Percentiles rank a stretch among this genome's conserved stretches.
phyloP scores from a whole-genome alignment of 2,113 vertebrate species.

The Salvelinus namaycush region DNA sequence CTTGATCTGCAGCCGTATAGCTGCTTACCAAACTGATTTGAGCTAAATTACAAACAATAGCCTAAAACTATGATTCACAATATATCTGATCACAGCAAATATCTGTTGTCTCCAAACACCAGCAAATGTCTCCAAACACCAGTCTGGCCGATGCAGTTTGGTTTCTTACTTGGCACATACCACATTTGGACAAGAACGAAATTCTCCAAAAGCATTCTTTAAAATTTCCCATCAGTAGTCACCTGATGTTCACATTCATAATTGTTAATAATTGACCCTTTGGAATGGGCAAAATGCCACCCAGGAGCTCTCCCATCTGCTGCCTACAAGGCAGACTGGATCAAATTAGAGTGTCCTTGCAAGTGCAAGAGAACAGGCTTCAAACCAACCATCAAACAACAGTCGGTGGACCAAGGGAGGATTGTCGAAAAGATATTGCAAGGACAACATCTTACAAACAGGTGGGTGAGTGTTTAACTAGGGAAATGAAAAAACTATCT shows the following conservation, averaged over 20 bases:
- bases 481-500: too few species aligned
- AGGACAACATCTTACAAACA: too few species aligned
- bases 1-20: too few species aligned
- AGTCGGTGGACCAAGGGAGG: slow-evolving; percentile 19
- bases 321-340: slow-evolving; percentile 32
- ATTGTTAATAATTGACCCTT: slow-evolving; percentile 69
- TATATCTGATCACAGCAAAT: too few species aligned
- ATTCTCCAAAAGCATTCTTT: slow-evolving; percentile 16
- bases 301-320: slow-evolving; percentile 59
- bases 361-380: slow-evolving; percentile 24
- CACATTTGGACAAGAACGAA: slow-evolving; percentile 40
- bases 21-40: too few species aligned
- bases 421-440: background rate
- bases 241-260: slow-evolving; percentile 49
- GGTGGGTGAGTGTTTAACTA: background rate
- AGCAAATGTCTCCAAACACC: too few species aligned
- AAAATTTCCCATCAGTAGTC: slow-evolving; percentile 58
- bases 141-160: background rate
- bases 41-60: too few species aligned
- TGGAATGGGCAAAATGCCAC: slow-evolving; percentile 55
- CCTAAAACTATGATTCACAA: too few species aligned
- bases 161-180: background rate
- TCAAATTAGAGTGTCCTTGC: slow-evolving; percentile 64
- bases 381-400: slow-evolving; percentile 33
- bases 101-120: background rate